Evolutionary conservation across 2,113 vertebrate genomes (phyloP).

Genomic region (Pavo muticus): DNA sequence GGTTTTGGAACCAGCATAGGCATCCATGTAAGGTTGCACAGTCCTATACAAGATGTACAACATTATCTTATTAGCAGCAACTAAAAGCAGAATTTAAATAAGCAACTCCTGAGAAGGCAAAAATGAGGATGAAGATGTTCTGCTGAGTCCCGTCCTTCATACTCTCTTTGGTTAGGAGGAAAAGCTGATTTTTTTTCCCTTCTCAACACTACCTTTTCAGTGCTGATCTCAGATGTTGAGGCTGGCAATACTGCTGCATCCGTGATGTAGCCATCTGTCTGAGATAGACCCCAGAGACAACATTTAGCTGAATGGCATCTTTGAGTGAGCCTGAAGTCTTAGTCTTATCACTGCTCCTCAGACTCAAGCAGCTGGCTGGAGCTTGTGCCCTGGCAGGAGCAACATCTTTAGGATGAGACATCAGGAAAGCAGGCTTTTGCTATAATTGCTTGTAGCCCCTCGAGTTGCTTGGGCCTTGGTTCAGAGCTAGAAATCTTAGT

Average conservation of each 20-base stretch:
- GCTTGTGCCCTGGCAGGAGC: neutral
- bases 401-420: neutral
- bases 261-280: neutral
- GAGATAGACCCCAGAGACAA: neutral
- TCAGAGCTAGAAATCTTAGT: neutral
- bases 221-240: accelerated
- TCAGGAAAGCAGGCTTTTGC: neutral
- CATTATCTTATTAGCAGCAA: neutral
- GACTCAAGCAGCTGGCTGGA: neutral
- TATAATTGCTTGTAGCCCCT: neutral
- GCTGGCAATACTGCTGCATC: accelerated
- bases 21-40: neutral
- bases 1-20: neutral
- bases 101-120: neutral
- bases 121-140: neutral
- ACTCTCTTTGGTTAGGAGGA: neutral
- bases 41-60: neutral
- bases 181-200: neutral
- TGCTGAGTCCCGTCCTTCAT: neutral
- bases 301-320: neutral
- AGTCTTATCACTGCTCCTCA: neutral
- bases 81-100: neutral
- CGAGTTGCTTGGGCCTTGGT: neutral
- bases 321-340: neutral
- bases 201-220: neutral